Evolutionary conservation across 2,797 vertebrate species (phyloP).

Genomic region (Cuniculus paca): DNA sequence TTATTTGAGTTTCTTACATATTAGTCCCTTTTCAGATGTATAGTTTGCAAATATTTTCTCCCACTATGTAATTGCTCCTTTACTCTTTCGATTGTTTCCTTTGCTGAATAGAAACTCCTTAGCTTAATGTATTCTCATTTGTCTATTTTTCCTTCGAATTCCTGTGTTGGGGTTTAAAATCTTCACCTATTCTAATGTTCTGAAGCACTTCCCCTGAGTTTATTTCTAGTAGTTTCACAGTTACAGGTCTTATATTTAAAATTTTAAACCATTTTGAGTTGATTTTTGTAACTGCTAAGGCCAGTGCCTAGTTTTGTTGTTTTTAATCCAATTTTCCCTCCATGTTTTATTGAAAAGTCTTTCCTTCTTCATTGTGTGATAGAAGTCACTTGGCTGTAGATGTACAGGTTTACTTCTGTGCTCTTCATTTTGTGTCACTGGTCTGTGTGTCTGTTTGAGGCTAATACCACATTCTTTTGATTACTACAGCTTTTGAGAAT

Average conservation of each 20-base stretch:
- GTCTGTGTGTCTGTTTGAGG: neutral
- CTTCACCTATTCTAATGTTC: neutral
- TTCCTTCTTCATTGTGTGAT: neutral
- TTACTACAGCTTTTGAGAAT: neutral
- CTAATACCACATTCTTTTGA: neutral
- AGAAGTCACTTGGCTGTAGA: neutral
- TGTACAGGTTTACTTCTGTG: neutral
- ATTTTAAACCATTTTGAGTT: neutral
- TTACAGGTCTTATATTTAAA: too few relatives aligned
- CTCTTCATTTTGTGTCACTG: neutral
- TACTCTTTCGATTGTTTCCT: too few relatives aligned
- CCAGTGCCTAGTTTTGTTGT: neutral
- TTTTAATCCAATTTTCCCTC: neutral
- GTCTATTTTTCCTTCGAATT: neutral
- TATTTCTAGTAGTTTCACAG: neutral
- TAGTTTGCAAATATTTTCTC: neutral
- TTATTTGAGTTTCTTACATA: neutral
- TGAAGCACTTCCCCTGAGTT: neutral
- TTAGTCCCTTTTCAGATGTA: neutral
- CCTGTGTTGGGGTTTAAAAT: neutral
- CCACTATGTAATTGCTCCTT: neutral
- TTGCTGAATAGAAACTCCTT: neutral
- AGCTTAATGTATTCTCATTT: neutral
- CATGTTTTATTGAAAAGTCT: neutral
- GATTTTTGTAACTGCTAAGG: neutral